Conservation (phyloP, 2,888 invertebrate genomes). For the Apoda limacodes region DNA sequence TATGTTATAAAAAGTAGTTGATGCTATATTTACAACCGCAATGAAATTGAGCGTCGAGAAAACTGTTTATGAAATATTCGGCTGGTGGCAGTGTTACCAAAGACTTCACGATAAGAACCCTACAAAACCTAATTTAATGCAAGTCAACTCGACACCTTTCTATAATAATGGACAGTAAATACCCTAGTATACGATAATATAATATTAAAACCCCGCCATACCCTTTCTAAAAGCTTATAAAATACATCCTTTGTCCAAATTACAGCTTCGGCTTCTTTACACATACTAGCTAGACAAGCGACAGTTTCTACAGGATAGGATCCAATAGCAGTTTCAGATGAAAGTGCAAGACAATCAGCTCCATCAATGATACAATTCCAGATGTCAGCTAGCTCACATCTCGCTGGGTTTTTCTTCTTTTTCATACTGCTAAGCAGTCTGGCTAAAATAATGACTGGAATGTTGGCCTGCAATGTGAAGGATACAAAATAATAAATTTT, state of each 20-base stretch:
- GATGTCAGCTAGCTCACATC: constrained; percentile 77
- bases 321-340: constrained; percentile 78
- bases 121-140: too few relatives aligned
- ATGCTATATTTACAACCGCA: too few relatives aligned
- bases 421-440: constrained; percentile 49
- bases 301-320: constrained; percentile 67
- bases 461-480: constrained; percentile 37
- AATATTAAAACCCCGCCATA: too few relatives aligned
- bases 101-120: too few relatives aligned
- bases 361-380: constrained; percentile 82
- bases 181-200: too few relatives aligned
- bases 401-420: constrained; percentile 35
- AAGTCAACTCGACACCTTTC: too few relatives aligned
- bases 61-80: too few relatives aligned
- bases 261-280: constrained; percentile 78
- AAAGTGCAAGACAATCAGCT: constrained; percentile 75
- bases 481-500: constrained; percentile 2
- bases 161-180: too few relatives aligned
- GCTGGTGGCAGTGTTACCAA: too few relatives aligned
- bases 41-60: too few relatives aligned
- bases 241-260: constrained; percentile 64
- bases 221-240: constrained; percentile 52
- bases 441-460: constrained; percentile 42
- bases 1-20: too few relatives aligned
- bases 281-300: constrained; percentile 53